Evolutionary conservation across 1,140 invertebrate species (phyloP), one percentile per base, ranked within the genome.

Genomic region (Monomorium pharaonis): DNA sequence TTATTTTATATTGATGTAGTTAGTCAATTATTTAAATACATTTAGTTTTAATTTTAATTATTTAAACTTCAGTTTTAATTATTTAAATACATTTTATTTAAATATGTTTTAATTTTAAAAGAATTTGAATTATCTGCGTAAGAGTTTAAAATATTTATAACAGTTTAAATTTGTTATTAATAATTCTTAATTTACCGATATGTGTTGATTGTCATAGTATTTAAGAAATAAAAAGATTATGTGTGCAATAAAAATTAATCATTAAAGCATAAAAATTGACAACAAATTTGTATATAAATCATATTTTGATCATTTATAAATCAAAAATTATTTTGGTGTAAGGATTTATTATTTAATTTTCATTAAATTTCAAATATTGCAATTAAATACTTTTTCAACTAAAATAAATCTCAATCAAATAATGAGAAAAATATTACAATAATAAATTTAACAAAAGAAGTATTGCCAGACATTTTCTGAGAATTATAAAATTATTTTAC

Each of bases 391-490:
- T n/a, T n/a, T 33, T 63, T 65, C 14, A 42, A 65, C 42, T 37
- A 65, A 37, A 37, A 65, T 65, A 65, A 65, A 37, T 10, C 2
- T 65, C 4, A 65, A 5, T 1, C 6, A 33, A 33, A 63, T 3
- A 63, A 10, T 63, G n/a, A 37, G 33, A 1, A 7, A 6, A 37
- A 37, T 16, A 37, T 54, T 62, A 62, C 2, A 27, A 33, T 54
- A 37, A 0, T 80, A 51, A 69, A 80, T 81, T 70, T 81, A 21
- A 81, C 16, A 21, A 70, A 33, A 69, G 14, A 12, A 37, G 37
- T 37, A 3, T 14, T 37, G 76, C 47, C 33, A 69, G 30, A 69
- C 49, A 24, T 81, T 56, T 54, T 33, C 7, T 42, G 49, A 44
- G 16, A 72, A 42, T 12, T 58, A 30, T 24, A n/a, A 72, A 81